phyloP scores from a whole-genome alignment of 2,888 invertebrate genomes.

The Oscheius sp. region DNA sequence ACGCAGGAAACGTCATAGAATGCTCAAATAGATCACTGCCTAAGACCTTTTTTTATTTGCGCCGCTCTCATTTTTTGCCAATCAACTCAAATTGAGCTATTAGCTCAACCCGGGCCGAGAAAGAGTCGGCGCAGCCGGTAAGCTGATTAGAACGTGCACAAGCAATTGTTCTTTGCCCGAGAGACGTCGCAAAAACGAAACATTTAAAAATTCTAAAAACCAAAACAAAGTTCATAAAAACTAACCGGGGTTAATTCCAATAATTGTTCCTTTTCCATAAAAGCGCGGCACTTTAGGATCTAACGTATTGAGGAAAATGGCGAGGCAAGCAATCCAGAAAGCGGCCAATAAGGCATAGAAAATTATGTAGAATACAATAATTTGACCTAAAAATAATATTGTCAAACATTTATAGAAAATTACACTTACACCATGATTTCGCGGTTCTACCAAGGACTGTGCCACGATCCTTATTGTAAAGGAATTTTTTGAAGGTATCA shows the following conservation, averaged over 20 bases:
- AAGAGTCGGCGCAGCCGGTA: neutral
- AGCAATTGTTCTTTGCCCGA: neutral
- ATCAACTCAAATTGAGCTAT: conserved; percentile 24
- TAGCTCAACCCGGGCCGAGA: conserved; percentile 20
- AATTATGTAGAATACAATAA: conserved; percentile 92
- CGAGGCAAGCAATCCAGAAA: conserved; percentile 93
- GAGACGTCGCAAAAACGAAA: conserved; percentile 6
- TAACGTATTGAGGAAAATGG: conserved; percentile 92
- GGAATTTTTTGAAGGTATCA: conserved; percentile 62
- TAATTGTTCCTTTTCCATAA: conserved; percentile 87
- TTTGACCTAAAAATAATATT: conserved; percentile 83
- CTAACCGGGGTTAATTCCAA: conserved; percentile 92
- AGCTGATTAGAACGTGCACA: conserved; percentile 6
- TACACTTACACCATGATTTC: conserved; percentile 68
- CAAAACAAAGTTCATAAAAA: conserved; percentile 23
- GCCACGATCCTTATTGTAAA: conserved; percentile 69
- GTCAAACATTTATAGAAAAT: neutral
- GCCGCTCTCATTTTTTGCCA: neutral
- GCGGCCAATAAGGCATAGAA: conserved; percentile 92
- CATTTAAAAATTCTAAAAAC: neutral
- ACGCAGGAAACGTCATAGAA: conserved; percentile 5
- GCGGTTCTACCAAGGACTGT: conserved; percentile 70
- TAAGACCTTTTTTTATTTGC: neutral
- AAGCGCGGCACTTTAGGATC: conserved; percentile 88
- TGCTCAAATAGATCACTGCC: conserved; percentile 10